A percentile compares a stretch with the other conserved stretches of the same genome.
phyloP scores from a whole-genome alignment of 2,113 vertebrate genomes.

The Percina caprodes region DNA sequence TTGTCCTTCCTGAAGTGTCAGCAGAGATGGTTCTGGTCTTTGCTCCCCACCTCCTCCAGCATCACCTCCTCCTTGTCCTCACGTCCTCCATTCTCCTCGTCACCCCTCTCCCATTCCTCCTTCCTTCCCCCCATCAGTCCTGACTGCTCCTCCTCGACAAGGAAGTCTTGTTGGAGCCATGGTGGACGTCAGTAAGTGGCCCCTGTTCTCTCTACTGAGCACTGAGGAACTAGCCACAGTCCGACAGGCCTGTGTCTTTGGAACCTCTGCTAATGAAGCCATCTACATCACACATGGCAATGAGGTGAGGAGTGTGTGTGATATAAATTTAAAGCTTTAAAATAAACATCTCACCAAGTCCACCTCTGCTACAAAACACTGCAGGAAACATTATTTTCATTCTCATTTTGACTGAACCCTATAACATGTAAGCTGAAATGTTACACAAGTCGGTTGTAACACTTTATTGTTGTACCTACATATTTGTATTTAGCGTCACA shows the following conservation, averaged over 20 bases:
- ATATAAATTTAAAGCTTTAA: not conserved
- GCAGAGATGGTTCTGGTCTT: slow-evolving; percentile 58
- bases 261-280: slow-evolving; percentile 91
- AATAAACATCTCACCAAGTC: not conserved
- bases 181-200: slow-evolving; percentile 96
- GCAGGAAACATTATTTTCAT: not conserved
- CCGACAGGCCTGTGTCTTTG: slow-evolving; percentile 94
- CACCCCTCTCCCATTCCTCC: slow-evolving; percentile 20
- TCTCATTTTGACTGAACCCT: not conserved
- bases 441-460: not conserved
- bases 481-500: not conserved
- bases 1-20: slow-evolving; percentile 42
- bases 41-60: slow-evolving; percentile 33
- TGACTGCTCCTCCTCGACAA: slow-evolving; percentile 32
- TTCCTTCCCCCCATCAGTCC: slow-evolving; percentile 7
- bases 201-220: slow-evolving; percentile 91
- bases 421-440: too few relatives aligned
- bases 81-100: slow-evolving; percentile 8
- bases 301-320: slow-evolving; percentile 83
- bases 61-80: slow-evolving; percentile 23
- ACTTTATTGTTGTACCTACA: not conserved
- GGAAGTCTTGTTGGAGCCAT: slow-evolving; percentile 70
- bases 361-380: not conserved
- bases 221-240: slow-evolving; percentile 88
- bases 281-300: slow-evolving; percentile 90